A percentile compares a stretch with the other conserved stretches of the same genome.
Conservation (phyloP, 2,888 invertebrate genomes). For the Cremastinae sp. region DNA sequence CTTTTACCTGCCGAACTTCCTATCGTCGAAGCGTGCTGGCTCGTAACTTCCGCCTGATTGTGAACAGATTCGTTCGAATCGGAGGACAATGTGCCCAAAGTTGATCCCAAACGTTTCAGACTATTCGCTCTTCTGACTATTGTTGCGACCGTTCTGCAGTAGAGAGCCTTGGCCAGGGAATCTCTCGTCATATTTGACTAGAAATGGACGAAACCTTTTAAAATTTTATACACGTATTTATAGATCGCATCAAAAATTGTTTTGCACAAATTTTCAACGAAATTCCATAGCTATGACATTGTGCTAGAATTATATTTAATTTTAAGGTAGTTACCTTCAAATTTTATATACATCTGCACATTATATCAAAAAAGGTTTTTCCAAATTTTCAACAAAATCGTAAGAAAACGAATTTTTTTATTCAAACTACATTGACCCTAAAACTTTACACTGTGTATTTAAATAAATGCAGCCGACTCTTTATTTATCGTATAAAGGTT, state of each 20-base stretch:
- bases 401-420: too few relatives aligned
- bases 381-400: too few relatives aligned
- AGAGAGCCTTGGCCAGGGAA: constrained; percentile 94
- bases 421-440: too few relatives aligned
- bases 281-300: too few relatives aligned
- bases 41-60: constrained; percentile 91
- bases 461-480: too few relatives aligned
- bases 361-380: too few relatives aligned
- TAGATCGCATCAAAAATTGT: background rate
- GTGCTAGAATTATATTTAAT: too few relatives aligned
- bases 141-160: constrained; percentile 96
- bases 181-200: constrained; percentile 93
- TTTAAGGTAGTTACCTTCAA: too few relatives aligned
- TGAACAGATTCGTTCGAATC: constrained; percentile 96
- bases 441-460: too few relatives aligned
- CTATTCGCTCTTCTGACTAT: constrained; percentile 96
- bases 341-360: too few relatives aligned
- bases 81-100: constrained; percentile 91
- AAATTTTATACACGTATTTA: too few relatives aligned
- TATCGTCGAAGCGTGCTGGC: constrained; percentile 92
- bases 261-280: background rate
- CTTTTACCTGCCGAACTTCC: constrained; percentile 82
- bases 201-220: background rate
- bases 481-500: too few relatives aligned
- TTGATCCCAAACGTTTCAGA: constrained; percentile 91